Evolutionary conservation across 2,888 invertebrate species (phyloP).

Genomic region (Hermaeophaga mercurialis): DNA sequence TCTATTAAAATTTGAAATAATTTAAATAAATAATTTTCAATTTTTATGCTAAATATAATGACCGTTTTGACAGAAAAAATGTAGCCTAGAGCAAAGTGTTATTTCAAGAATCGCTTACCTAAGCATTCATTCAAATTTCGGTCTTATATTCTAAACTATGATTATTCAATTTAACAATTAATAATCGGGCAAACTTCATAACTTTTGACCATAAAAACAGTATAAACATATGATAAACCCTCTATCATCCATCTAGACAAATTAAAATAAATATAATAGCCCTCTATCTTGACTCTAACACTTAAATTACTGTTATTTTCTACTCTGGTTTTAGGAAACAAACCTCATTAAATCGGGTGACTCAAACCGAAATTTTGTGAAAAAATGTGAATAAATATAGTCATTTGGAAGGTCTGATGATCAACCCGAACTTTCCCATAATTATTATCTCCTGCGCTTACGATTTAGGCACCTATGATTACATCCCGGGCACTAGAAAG

Average conservation of each 20-base stretch:
- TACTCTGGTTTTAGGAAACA: slow-evolving; percentile 21
- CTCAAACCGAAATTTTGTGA: slow-evolving; percentile 26
- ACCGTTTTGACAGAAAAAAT: too few species aligned
- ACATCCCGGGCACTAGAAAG: slow-evolving; percentile 9
- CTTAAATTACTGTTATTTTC: slow-evolving; percentile 35
- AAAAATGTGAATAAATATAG: slow-evolving; percentile 33
- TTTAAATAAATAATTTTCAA: too few species aligned
- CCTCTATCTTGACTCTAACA: slow-evolving; percentile 26
- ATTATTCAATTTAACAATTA: slow-evolving; percentile 8
- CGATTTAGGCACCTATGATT: slow-evolving; percentile 24
- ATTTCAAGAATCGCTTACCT: slow-evolving; percentile 6
- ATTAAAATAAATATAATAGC: slow-evolving; percentile 23
- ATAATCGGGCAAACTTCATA: slow-evolving; percentile 13
- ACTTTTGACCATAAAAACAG: slow-evolving; percentile 1
- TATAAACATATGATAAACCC: not conserved
- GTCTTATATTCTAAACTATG: not conserved
- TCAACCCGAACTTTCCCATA: slow-evolving; percentile 9
- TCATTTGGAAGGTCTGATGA: slow-evolving; percentile 24
- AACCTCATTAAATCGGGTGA: slow-evolving; percentile 34
- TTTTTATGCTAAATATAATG: too few species aligned
- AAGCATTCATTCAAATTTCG: slow-evolving; percentile 9
- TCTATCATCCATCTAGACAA: slow-evolving; percentile 5
- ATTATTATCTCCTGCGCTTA: slow-evolving; percentile 25
- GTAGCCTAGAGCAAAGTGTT: too few species aligned
- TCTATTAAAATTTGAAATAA: too few species aligned